Evolutionary conservation across 2,797 vertebrate species (phyloP).

Genomic region (Acipenser ruthenus): DNA sequence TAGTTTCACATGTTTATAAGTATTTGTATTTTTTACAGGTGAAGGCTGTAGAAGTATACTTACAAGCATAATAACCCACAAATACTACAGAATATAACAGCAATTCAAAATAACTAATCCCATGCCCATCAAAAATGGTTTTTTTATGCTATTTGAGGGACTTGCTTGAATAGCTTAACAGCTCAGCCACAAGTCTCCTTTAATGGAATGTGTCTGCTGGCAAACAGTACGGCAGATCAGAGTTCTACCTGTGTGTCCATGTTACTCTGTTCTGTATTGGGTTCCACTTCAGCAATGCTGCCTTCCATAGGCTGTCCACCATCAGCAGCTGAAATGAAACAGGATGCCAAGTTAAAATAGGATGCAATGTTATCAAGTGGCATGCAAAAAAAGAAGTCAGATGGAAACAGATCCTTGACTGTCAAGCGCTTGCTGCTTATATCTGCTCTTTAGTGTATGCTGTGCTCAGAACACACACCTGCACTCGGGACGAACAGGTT

Average conservation of each 20-base stretch:
- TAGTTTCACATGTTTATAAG: too few relatives aligned
- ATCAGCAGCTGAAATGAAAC: constrained; percentile 51
- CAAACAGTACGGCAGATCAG: too few relatives aligned
- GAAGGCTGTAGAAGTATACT: too few relatives aligned
- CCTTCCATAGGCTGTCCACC: constrained; percentile 68
- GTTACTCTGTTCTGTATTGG: constrained; percentile 45
- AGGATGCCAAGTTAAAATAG: neutral
- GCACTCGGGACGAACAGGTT: constrained; percentile 56
- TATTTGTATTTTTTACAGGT: too few relatives aligned
- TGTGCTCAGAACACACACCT: constrained; percentile 10
- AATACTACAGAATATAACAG: constrained; percentile 1
- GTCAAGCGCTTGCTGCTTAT: too few relatives aligned
- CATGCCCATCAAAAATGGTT: neutral
- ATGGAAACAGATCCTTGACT: too few relatives aligned
- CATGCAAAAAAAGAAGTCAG: too few relatives aligned
- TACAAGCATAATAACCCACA: too few relatives aligned
- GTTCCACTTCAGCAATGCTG: constrained; percentile 41
- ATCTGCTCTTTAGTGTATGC: too few relatives aligned
- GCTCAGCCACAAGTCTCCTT: too few relatives aligned
- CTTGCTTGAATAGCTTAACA: too few relatives aligned
- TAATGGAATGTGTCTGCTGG: too few relatives aligned
- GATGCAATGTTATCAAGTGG: neutral
- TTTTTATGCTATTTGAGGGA: neutral
- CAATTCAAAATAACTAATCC: neutral
- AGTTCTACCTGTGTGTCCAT: constrained; percentile 51